Evolutionary conservation across 2,113 vertebrate species (phyloP).

Genomic region (Caretta caretta): DNA sequence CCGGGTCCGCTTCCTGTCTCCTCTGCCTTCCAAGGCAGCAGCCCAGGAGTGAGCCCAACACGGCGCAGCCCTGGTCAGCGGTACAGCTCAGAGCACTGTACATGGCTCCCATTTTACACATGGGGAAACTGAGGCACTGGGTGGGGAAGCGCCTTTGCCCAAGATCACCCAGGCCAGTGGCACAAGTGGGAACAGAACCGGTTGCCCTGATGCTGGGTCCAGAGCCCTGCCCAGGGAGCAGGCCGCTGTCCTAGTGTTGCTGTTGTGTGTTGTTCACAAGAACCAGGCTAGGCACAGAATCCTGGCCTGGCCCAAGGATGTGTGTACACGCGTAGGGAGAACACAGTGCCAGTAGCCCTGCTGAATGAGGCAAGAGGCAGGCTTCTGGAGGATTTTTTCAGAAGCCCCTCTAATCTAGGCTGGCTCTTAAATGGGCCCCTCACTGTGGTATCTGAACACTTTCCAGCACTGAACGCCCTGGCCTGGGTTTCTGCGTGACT

Average conservation of each 20-base stretch:
- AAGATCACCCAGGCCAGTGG: neutral
- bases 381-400: neutral
- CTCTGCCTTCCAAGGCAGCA: no score
- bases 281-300: neutral
- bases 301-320: no score
- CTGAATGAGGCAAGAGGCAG: neutral
- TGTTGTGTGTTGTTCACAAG: neutral
- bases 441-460: no score
- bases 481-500: neutral
- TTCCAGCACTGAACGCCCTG: neutral
- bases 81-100: no score
- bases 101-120: neutral
- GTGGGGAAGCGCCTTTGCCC: neutral
- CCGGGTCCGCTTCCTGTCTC: no score
- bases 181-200: neutral
- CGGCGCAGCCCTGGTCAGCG: no score
- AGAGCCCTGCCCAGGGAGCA: no score
- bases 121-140: neutral
- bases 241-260: no score
- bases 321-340: no score
- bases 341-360: no score
- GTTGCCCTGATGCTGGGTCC: neutral
- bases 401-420: neutral
- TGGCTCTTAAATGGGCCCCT: neutral
- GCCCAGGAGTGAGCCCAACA: no score